These are phyloP conservation scores for Malacosoma neustria DNA, from an alignment of 2,888 invertebrate species.

Conservation along the genomic window DNA sequence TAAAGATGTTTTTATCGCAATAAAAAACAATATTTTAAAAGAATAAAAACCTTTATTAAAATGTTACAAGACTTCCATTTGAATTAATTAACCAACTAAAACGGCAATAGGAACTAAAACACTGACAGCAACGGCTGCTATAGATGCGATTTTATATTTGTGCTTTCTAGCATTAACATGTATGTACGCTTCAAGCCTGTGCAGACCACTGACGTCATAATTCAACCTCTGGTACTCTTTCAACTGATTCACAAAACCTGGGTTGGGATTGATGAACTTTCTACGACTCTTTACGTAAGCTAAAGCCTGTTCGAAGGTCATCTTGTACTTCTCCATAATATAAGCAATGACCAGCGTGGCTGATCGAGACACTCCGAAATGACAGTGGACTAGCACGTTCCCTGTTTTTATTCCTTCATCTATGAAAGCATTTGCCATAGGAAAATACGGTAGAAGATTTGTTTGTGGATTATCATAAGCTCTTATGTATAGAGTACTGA, in stretches of 20 bases:
- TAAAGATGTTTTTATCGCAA: too few relatives aligned
- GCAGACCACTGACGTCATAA: constrained; percentile 48
- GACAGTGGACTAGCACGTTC: constrained; percentile 93
- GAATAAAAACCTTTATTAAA: not conserved
- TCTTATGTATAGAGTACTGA: constrained; percentile 61
- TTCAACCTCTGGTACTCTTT: constrained; percentile 74
- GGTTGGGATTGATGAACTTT: constrained; percentile 94
- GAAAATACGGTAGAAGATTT: constrained; percentile 62
- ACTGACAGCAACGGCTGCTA: constrained; percentile 47
- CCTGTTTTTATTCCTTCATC: constrained; percentile 76
- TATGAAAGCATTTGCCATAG: constrained; percentile 63
- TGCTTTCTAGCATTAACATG: constrained; percentile 52
- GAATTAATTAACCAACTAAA: constrained; percentile 35
- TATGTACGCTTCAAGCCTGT: constrained; percentile 51
- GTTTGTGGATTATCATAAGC: constrained; percentile 60
- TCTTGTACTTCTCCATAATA: constrained; percentile 90
- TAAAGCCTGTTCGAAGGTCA: constrained; percentile 91
- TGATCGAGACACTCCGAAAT: constrained; percentile 95
- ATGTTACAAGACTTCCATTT: not conserved
- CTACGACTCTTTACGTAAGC: constrained; percentile 88
- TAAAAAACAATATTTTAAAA: too few relatives aligned
- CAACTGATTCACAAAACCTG: constrained; percentile 95
- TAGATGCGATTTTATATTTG: constrained; percentile 53
- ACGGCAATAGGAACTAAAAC: constrained; percentile 49
- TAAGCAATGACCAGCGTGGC: constrained; percentile 97